Evolutionary conservation across 2,797 vertebrate genomes (phyloP).

Genomic region (Nannoperca australis): DNA sequence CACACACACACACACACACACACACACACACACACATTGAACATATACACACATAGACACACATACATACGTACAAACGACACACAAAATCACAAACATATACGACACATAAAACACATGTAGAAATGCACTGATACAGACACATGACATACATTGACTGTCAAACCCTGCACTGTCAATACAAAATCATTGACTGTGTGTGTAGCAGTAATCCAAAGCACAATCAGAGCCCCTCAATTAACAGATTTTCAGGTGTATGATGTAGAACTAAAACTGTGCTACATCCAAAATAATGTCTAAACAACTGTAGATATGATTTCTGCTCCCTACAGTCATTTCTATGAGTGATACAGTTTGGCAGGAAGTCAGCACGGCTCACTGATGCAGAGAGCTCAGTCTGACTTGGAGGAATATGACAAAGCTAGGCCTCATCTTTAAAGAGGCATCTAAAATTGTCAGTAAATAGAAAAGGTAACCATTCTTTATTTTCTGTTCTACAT

Average conservation of each 20-base stretch:
- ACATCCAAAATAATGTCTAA: background rate
- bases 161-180: constrained; percentile 65
- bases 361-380: constrained; percentile 53
- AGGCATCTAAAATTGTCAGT: constrained; percentile 5
- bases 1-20: constrained; percentile 59
- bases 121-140: constrained; percentile 84
- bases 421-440: constrained; percentile 24
- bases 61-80: constrained; percentile 49
- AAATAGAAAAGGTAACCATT: constrained; percentile 14
- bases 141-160: constrained; percentile 79
- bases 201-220: constrained; percentile 35
- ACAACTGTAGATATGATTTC: constrained; percentile 21
- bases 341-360: constrained; percentile 34
- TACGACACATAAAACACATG: constrained; percentile 81
- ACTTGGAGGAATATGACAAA: constrained; percentile 40
- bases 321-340: constrained; percentile 22
- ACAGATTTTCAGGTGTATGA: constrained; percentile 21
- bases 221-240: constrained; percentile 10
- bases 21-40: constrained; percentile 38
- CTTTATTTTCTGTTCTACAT: constrained; percentile 27
- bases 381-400: constrained; percentile 52
- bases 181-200: constrained; percentile 43
- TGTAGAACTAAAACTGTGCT: constrained; percentile 11
- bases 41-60: constrained; percentile 48
- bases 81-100: constrained; percentile 59